These are phyloP conservation scores for Hipparchia sbordonii DNA, from an alignment of 2,888 invertebrate genomes.

Conservation along the genomic window DNA sequence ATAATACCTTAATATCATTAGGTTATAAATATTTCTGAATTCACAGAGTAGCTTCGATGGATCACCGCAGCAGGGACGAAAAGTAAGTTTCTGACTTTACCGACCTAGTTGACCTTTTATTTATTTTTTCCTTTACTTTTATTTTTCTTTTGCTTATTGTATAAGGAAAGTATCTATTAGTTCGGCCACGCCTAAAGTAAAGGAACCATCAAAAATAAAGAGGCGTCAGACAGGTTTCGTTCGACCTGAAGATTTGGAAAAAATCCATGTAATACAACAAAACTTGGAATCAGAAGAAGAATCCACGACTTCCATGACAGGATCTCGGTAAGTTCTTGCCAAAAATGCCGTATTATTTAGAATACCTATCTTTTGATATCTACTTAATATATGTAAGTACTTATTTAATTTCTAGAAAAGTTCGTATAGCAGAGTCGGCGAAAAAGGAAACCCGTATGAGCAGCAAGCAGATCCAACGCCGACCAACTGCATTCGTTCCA, in stretches of 20 bases:
- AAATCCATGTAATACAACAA: slow-evolving; percentile 42
- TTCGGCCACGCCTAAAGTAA: slow-evolving; percentile 38
- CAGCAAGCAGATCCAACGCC: slow-evolving; percentile 40
- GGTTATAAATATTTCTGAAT: slow-evolving; percentile 23
- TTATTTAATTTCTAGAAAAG: slow-evolving; percentile 47
- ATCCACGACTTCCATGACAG: slow-evolving; percentile 34
- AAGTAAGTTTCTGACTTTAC: slow-evolving; percentile 54
- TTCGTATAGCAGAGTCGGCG: slow-evolving; percentile 51
- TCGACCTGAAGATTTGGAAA: slow-evolving; percentile 51
- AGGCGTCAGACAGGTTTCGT: slow-evolving; percentile 65
- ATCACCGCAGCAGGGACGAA: slow-evolving; percentile 41
- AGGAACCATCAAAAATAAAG: slow-evolving; percentile 50
- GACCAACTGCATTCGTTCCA: slow-evolving; percentile 49
- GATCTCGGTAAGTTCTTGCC: slow-evolving; percentile 31
- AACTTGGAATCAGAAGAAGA: slow-evolving; percentile 41
- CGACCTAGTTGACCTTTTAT: slow-evolving; percentile 45
- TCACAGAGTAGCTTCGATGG: slow-evolving; percentile 52
- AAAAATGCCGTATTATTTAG: neutral
- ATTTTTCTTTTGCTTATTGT: slow-evolving; percentile 34
- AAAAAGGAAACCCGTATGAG: slow-evolving; percentile 20
- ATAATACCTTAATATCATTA: neutral
- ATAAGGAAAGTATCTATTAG: slow-evolving; percentile 62
- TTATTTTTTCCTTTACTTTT: slow-evolving; percentile 38
- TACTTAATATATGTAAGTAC: neutral
- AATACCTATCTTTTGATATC: no score